Evolutionary conservation across 2,113 vertebrate genomes (phyloP), one percentile per base, ranked within the genome.

Genomic region (Martes martes): DNA sequence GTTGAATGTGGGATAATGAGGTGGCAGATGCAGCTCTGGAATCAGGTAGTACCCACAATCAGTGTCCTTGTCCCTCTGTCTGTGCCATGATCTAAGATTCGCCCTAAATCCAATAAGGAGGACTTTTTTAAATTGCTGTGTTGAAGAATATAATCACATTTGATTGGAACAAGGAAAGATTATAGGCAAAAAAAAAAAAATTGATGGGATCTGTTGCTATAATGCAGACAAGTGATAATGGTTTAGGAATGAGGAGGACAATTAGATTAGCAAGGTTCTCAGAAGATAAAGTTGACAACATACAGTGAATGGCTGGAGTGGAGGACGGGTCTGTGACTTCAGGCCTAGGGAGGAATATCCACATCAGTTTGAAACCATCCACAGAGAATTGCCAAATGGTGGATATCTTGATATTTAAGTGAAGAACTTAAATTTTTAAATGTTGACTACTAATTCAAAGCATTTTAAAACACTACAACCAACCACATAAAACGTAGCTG

Each of bases 111-210:
- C 7, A 84, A 52, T 28, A 31, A 59, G 59, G 9, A 59, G 33
- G 0, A 24, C 7, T 28, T 50, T 61, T 50, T 7, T 1, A 55
- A 67, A 55, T 1, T 21, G 5, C n/a, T 26, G 7, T 59, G 1
- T 52, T 28, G 55, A 24, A 42, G 26, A 73, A 85, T 28, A 15
- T 1, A 52, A 45, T 61, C 28, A 65, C 14, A 71, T 39, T 36
- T 87, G 15, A 42, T 81, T n/a, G 31, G 45, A 94, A 87, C 50
- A 6, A 59, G 63, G 13, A 61, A 31, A 59, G 2, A 76, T 2
- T 11, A 6, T 23, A 57, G 3, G 21, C 10, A 21, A 59, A 86
- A 83, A 47, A 50, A 50, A 50, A 59, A 73, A 21, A 69, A 11
- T 61, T 57, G 21, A n/a, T 15, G 69, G 1, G 18, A 47, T 42